These are phyloP conservation scores for Nansenia antarctica DNA, from an alignment of 2,113 vertebrate species.

Conservation along the genomic window DNA sequence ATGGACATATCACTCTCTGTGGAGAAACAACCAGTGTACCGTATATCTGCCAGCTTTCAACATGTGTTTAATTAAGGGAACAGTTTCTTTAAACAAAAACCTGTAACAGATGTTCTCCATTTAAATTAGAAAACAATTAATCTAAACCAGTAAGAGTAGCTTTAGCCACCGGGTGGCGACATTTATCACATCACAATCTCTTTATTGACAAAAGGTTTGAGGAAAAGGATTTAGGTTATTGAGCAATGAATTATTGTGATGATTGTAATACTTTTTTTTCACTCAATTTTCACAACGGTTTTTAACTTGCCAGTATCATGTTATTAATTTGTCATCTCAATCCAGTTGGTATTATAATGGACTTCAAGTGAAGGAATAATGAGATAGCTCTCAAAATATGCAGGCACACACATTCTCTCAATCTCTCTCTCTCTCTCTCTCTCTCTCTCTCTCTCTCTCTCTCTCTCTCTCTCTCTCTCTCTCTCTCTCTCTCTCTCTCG, in stretches of 20 bases:
- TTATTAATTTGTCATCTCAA: no score
- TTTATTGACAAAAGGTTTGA: not conserved
- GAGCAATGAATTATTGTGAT: not conserved
- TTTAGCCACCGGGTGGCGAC: conserved; percentile 37
- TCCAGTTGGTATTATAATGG: no score
- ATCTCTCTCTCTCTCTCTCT: no score
- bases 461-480: no score
- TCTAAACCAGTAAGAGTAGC: not conserved
- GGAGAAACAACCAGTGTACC: not conserved
- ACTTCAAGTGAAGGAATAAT: no score
- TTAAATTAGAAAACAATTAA: not conserved
- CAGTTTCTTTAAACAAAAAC: not conserved
- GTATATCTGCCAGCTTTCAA: not conserved
- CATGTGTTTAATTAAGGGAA: not conserved
- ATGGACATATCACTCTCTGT: not conserved
- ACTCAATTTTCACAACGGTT: no score
- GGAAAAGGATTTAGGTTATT: not conserved
- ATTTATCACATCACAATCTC: conserved; percentile 24
- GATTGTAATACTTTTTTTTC: conserved; percentile 14
- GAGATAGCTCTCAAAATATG: no score
- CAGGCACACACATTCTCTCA: no score
- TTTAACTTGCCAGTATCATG: no score
- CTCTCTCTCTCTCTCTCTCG: no score
- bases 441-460: no score
- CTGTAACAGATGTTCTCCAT: not conserved